Base-by-base conservation (phyloP, 2,888 invertebrate species). In the Anodontia alba region DNA sequence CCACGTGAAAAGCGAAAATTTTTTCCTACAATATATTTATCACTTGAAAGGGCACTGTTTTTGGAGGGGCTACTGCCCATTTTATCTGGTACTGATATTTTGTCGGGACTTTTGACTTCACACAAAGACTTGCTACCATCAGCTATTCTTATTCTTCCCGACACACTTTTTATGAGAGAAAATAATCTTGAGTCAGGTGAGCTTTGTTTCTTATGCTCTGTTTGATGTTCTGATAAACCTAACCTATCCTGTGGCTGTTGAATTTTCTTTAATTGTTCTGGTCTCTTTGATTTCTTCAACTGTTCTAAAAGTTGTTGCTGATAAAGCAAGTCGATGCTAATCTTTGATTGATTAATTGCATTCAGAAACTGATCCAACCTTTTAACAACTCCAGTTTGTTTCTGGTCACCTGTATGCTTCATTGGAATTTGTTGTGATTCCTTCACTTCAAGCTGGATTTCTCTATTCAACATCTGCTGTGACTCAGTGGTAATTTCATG, bases 301-400 rank as follows among this genome's bases (percentile, higher is more conserved):
- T 62, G 62, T 62, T 62, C 62, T 3, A 62, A 33, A 33, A 62
- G 62, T 20, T 62, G 62, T 20, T 12, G 23, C 31, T 62, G 62
- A 17, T 62, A 62, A 20, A 62, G 33, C 12, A 62, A 5, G 20
- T 62, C 62, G 1, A 17, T 20, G 23, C 33, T 33, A 3, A 62
- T 29, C 29, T 62, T 12, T 1, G 62, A 31, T 7, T 26, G 62
- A 5, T 10, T 62, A 33, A 62, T 31, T 15, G 23, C 17, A 20
- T 62, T 62, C 23, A 5, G 20, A 26, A 54, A 54, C 29, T 23
- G 20, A 5, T 54, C 5, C 29, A 10, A 20, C 1, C 3, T 54
- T 29, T 54, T 54, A 10, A 26, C 54, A 54, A 10, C 26, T 10
- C 26, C 29, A 33, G 62, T 3, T 62, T 31, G 31, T 29, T 10